Conservation (phyloP, 2,888 invertebrate species). For the Zele albiditarsus region DNA sequence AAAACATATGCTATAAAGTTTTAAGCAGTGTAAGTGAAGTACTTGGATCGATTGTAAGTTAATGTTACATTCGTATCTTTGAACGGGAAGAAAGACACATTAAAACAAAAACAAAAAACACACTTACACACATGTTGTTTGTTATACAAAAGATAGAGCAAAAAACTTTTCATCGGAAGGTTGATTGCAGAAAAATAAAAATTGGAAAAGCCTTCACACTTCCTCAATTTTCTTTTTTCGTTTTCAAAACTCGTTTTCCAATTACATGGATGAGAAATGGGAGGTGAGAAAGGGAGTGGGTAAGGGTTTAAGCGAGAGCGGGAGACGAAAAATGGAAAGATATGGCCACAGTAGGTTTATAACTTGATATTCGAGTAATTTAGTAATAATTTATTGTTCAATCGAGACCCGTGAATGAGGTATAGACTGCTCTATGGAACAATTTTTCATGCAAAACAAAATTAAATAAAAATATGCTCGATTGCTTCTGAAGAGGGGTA, state of each 20-base stretch:
- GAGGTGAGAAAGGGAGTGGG: not conserved
- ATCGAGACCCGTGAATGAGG: slow-evolving; percentile 56
- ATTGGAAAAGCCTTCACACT: slow-evolving; percentile 68
- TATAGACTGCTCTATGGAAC: slow-evolving; percentile 61
- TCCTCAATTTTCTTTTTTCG: slow-evolving; percentile 64
- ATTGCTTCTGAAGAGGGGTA: not conserved
- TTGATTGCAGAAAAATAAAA: slow-evolving; percentile 67
- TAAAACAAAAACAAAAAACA: slow-evolving; percentile 51
- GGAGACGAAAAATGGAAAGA: slow-evolving; percentile 41
- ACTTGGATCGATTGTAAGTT: slow-evolving; percentile 57
- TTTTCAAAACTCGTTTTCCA: slow-evolving; percentile 51
- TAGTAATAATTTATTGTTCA: slow-evolving; percentile 35
- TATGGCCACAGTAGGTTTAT: slow-evolving; percentile 49
- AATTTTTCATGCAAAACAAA: slow-evolving; percentile 59
- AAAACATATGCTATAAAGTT: slow-evolving; percentile 72
- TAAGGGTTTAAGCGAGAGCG: slow-evolving; percentile 38
- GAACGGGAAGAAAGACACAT: slow-evolving; percentile 48
- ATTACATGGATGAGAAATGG: not conserved
- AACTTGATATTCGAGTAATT: slow-evolving; percentile 43
- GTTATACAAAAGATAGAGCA: slow-evolving; percentile 67
- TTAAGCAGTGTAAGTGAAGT: slow-evolving; percentile 59
- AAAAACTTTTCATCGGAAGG: slow-evolving; percentile 65
- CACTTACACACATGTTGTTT: slow-evolving; percentile 65
- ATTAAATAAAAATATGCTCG: slow-evolving; percentile 15
- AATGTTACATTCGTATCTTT: slow-evolving; percentile 62